Evolutionary conservation across 2,797 vertebrate species (phyloP).

Genomic region (Urophycis tenuis): DNA sequence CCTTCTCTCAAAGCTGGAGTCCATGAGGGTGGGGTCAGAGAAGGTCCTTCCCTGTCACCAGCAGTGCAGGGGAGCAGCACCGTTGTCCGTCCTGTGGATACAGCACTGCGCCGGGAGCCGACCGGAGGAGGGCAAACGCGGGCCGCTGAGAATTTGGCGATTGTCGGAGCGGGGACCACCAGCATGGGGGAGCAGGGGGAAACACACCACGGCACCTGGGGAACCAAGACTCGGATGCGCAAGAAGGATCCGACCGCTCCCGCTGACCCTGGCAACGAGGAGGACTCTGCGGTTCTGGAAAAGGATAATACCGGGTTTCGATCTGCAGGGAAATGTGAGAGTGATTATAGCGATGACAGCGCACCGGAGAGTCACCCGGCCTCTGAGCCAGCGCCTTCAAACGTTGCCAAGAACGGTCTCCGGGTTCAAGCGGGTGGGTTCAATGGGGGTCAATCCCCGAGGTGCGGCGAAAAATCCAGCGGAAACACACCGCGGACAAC

Average conservation of each 20-base stretch:
- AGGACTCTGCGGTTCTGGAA: slow-evolving; percentile 57
- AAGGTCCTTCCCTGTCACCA: slow-evolving; percentile 33
- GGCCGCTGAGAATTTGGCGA: slow-evolving; percentile 20
- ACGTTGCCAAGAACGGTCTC: background rate
- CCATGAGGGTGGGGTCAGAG: slow-evolving; percentile 46
- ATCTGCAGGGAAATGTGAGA: slow-evolving; percentile 27
- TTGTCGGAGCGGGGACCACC: slow-evolving; percentile 29
- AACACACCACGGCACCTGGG: background rate
- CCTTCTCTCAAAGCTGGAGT: slow-evolving; percentile 33
- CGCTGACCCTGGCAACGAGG: slow-evolving; percentile 38
- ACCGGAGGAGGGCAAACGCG: slow-evolving; percentile 22
- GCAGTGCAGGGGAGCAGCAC: slow-evolving; percentile 45
- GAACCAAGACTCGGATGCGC: slow-evolving; percentile 19
- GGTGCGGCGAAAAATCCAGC: background rate
- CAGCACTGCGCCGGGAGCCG: slow-evolving; percentile 29
- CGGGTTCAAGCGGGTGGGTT: slow-evolving; percentile 9
- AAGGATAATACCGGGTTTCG: slow-evolving; percentile 41
- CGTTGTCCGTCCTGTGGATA: slow-evolving; percentile 32
- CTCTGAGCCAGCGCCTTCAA: background rate
- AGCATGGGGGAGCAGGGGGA: slow-evolving; percentile 48
- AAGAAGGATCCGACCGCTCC: slow-evolving; percentile 17
- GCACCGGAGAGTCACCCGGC: slow-evolving; percentile 18
- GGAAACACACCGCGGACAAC: slow-evolving; percentile 22
- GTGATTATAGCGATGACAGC: slow-evolving; percentile 7
- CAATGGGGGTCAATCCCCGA: background rate